Base-by-base conservation (phyloP, 1,140 invertebrate species). In the Cydia splendana region DNA sequence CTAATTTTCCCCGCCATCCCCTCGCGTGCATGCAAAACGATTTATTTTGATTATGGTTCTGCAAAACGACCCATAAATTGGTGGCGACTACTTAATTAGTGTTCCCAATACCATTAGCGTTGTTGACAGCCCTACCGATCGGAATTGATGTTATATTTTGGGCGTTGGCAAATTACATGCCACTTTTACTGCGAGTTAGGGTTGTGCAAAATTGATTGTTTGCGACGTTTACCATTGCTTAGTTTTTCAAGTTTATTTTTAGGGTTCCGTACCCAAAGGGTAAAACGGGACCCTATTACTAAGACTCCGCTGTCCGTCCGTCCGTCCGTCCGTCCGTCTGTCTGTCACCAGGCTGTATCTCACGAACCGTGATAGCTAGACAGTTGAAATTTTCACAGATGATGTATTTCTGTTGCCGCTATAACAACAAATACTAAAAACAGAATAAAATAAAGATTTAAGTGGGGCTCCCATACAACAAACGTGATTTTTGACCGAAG, bases 81-180 rank as follows among this genome's bases (percentile, higher is more conserved):
- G 87, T 80, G 83, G 81, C 76, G 81, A 91, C 85, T 88, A 88
- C 89, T 92, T 91, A 92, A 92, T 92, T 92, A 92, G 86, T 88
- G 85, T 86, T 85, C 82, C 88, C 89, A 91, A 92, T 91, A 90
- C 91, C 90, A 89, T 91, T 92, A 92, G 87, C 81, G 83, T 85
- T 85, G 87, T 88, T 90, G 90, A 91, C 87, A 88, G 88, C 83
- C 82, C 80, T 80, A 77, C 74, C 53, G 34, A 45, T 28, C 62
- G 28, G 84, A 89, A 89, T 88, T 89, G 85, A 88, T 89, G 84
- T 86, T 82, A 86, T 88, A 87, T 87, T 87, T 88, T 80, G 85
- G 87, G 86, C 84, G 84, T 82, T 87, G 84, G 82, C 82, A 78
- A 82, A 84, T 87, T 87, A 87, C 87, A 83, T 82, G 76, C 80